Conservation (phyloP, 2,888 invertebrate genomes). For the Cheilosia vulpina region DNA sequence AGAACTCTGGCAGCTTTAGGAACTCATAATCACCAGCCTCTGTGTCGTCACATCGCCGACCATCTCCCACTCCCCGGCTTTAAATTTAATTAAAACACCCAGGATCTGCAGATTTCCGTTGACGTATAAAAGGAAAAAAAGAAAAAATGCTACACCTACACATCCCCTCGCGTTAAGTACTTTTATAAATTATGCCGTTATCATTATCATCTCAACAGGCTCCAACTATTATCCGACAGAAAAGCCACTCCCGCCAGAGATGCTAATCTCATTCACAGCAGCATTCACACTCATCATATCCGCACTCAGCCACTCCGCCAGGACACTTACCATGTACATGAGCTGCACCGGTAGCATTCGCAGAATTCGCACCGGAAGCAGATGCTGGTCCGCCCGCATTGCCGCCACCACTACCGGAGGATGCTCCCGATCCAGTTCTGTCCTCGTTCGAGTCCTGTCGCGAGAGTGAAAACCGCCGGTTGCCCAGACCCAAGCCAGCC, state of each 20-base stretch:
- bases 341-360: constrained; percentile 60
- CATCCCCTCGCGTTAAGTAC: constrained; percentile 29
- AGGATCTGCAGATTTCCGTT: constrained; percentile 10
- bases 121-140: not conserved
- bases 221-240: constrained; percentile 22
- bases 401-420: constrained; percentile 61
- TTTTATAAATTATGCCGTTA: constrained; percentile 45
- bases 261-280: constrained; percentile 30
- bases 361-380: constrained; percentile 64
- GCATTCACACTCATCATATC: not conserved
- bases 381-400: constrained; percentile 39
- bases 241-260: not conserved
- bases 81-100: constrained; percentile 61
- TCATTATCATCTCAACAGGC: constrained; percentile 38
- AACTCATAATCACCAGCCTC: constrained; percentile 15
- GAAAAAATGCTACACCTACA: not conserved
- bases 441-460: constrained; percentile 87
- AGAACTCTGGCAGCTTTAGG: constrained; percentile 1
- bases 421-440: constrained; percentile 67
- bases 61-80: not conserved
- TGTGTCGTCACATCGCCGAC: constrained; percentile 3
- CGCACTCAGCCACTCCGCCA: not conserved
- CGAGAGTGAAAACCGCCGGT: constrained; percentile 89
- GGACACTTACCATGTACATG: constrained; percentile 72
- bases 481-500: constrained; percentile 90